These are phyloP conservation scores for Lipotes vexillifer DNA, from an alignment of 2,113 vertebrate genomes.

Conservation along the genomic window DNA sequence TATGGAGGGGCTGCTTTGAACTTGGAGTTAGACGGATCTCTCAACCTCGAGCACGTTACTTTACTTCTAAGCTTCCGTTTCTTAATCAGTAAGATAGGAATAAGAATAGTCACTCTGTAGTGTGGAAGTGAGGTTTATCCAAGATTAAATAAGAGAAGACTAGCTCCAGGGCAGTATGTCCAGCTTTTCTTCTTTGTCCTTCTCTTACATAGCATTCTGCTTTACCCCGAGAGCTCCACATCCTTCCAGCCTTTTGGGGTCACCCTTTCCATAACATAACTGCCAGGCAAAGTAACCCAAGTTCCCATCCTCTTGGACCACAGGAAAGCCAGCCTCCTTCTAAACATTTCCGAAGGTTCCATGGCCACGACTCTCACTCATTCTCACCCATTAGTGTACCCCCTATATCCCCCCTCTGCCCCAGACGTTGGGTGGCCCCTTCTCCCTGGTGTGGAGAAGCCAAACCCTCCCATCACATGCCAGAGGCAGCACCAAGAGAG, in stretches of 20 bases:
- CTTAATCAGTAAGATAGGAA: background rate
- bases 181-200: background rate
- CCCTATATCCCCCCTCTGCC: background rate
- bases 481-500: background rate
- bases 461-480: background rate
- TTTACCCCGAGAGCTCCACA: background rate
- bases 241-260: background rate
- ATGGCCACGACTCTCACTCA: background rate
- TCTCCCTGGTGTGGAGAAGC: background rate
- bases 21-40: background rate
- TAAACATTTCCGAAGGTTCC: background rate
- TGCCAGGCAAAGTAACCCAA: background rate
- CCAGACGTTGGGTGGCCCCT: fast-evolving
- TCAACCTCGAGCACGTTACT: background rate
- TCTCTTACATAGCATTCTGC: background rate
- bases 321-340: background rate
- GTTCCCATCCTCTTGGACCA: background rate
- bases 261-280: background rate
- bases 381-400: background rate
- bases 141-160: background rate
- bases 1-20: background rate
- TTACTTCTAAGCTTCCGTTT: background rate
- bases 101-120: background rate
- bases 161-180: background rate
- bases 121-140: no score